Evolutionary conservation across 2,888 invertebrate species (phyloP), one percentile per base, ranked within the genome.

Genomic region (Dicyrtoma fusca): DNA sequence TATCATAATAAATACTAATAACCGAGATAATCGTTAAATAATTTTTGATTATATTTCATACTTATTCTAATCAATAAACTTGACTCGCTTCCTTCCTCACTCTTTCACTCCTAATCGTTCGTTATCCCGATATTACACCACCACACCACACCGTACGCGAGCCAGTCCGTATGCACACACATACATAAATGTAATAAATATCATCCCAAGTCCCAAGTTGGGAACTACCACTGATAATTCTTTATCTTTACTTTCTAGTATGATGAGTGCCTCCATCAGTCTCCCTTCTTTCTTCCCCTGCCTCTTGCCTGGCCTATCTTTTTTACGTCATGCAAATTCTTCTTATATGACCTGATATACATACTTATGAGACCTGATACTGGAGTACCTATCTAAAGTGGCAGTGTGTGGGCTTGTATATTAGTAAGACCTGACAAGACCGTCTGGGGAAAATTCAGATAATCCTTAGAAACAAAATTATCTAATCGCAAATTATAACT

Each of bases 271-370:
- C 11, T 49, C 49, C 34, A 34, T 34, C 34, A 34, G 34, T 4
- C 49, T 49, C 49, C 11, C 49, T 10, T 45, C 13, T 45, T 45
- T 49, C 19, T 49, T 13, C 4, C 49, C 49, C 49, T 49, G 45
- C 13, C 45, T 49, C 19, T 49, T 34, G 34, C n/a, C 49, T 17
- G 3, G 14, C 49, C 49, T 49, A 49, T 49, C 49, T 6, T 6
- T 53, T 53, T 53, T 53, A 53, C 53, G 53, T 53, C 53, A 53
- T 53, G 53, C 53, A 53, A 53, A 53, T 53, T 53, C 53, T 53
- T 23, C 53, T 19, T 23, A 53, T 34, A 34, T 34, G 34, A 34
- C 34, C 3, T 8, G 8, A 34, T 3, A 49, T 49, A 19, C 5
- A 49, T 49, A 19, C 5, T 49, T 49, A 17, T 6, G 3, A 17